Evolutionary conservation across 2,888 invertebrate species (phyloP).

Genomic region (Stegophylla sp.): DNA sequence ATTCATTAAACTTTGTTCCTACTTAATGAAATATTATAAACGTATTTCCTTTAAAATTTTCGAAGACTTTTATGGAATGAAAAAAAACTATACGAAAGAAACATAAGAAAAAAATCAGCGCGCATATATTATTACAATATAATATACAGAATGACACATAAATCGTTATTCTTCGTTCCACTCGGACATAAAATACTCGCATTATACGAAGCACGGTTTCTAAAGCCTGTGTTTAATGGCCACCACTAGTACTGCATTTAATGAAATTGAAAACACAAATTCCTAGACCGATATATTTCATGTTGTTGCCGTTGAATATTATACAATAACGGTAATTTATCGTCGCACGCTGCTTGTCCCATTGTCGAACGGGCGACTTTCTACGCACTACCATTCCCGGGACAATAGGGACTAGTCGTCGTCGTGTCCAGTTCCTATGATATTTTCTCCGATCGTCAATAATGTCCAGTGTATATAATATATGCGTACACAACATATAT

Average conservation of each 20-base stretch:
- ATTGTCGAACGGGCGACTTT: constrained; percentile 17
- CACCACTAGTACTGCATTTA: constrained; percentile 8
- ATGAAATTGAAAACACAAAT: constrained; percentile 43
- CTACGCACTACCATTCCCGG: constrained; percentile 45
- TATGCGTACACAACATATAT: neutral
- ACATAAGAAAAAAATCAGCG: neutral
- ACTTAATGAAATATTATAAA: too few relatives aligned
- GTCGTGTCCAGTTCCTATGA: neutral
- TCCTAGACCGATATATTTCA: constrained; percentile 42
- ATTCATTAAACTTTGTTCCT: too few relatives aligned
- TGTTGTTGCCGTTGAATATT: constrained; percentile 28
- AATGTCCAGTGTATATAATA: neutral
- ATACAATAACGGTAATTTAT: constrained; percentile 38
- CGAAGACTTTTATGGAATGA: neutral
- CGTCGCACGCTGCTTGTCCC: neutral
- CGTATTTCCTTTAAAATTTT: too few relatives aligned
- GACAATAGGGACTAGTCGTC: constrained; percentile 35
- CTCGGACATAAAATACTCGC: constrained; percentile 19
- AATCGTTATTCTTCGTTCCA: constrained; percentile 42
- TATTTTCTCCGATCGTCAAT: neutral
- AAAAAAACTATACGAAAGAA: constrained; percentile 1
- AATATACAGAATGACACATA: constrained; percentile 9
- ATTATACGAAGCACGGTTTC: constrained; percentile 24
- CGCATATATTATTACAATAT: too few relatives aligned
- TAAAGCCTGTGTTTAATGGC: neutral